Percentiles rank a stretch among this genome's conserved stretches.
These are phyloP conservation scores for Motacilla alba DNA, from an alignment of 2,113 vertebrate genomes.

Conservation along the genomic window DNA sequence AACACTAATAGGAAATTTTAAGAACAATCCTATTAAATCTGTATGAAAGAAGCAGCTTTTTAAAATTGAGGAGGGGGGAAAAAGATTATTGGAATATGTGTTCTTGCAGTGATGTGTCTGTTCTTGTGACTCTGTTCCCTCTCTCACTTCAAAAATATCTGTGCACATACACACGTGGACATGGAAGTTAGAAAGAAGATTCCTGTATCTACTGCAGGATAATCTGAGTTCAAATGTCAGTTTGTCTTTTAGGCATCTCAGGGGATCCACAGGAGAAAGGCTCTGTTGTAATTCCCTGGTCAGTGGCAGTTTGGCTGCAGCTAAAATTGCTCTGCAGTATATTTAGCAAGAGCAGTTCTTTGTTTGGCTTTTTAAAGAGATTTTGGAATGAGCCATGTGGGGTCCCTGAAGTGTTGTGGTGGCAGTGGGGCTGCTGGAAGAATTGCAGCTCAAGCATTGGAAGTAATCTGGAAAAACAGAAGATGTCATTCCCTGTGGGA, in stretches of 20 bases:
- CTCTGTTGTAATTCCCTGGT: neutral
- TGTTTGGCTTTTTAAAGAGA: conserved; percentile 16
- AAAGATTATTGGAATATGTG: neutral
- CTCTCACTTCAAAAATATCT: neutral
- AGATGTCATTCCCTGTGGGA: conserved; percentile 47
- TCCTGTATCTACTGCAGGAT: neutral
- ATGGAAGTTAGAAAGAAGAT: neutral
- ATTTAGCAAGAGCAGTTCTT: conserved; percentile 41
- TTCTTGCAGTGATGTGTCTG: neutral
- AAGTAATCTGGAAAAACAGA: conserved; percentile 33
- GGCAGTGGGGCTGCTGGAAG: neutral
- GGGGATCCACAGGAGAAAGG: neutral
- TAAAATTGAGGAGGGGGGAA: neutral
- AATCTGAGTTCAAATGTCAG: neutral
- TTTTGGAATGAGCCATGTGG: conserved; percentile 5
- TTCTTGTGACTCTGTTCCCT: neutral
- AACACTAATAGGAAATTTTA: neutral
- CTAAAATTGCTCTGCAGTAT: neutral
- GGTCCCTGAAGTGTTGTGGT: neutral
- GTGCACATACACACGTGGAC: neutral
- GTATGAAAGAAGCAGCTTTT: neutral
- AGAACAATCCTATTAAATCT: neutral
- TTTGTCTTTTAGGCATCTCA: neutral
- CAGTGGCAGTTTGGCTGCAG: neutral
- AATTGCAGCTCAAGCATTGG: neutral